Base-by-base conservation (phyloP, 2,888 invertebrate genomes). In the Drosophila formosana region DNA sequence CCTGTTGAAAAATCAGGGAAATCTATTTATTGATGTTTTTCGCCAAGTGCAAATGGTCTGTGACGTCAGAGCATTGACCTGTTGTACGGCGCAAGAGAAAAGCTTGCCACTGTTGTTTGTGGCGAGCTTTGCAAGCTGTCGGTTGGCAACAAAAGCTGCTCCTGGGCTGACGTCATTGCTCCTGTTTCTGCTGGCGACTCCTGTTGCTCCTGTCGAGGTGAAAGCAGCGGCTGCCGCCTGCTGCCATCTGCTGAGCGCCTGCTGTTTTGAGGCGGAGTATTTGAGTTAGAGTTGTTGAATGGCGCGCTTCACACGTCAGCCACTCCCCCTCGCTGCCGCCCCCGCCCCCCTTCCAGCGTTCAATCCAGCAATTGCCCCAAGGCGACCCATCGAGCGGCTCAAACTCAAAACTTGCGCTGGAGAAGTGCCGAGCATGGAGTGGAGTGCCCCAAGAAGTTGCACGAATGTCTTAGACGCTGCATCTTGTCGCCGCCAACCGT, bases 1-100 rank as follows among this genome's bases (percentile, higher is more conserved):
- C 91, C 91, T 91, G 91, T 89, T 91, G 83, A 83, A 90, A 91
- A 91, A 89, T 87, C 90, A 89, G 89, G 91, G 88, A 91, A 91
- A 91, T 90, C 91, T 91, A 91, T 91, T 91, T 89, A 89, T 89
- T 88, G 89, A 90, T 88, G 86, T 90, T 90, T 91, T 89, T 87
- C 78, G 80, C 84, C 69, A 74, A 57, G 46, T 55, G 23, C 50
- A 45, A 68, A 50, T 49, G 49, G 4, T 8, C 9, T 13, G 64
- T 79, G 79, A 79, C 80, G 80, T 79, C 79, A 62, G 51, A 55
- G 26, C 28, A 47, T 47, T 57, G 57, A 57, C 57, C 47, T 47
- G 57, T 34, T 57, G 47, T 58, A 30, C 30, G 37, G 47, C 60
- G 41, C 53, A 52, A 11, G 11, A n/a, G 11, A 39, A 63, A 60